phyloP scores from a whole-genome alignment of 2,888 invertebrate genomes.

The Saturnia pavonia region DNA sequence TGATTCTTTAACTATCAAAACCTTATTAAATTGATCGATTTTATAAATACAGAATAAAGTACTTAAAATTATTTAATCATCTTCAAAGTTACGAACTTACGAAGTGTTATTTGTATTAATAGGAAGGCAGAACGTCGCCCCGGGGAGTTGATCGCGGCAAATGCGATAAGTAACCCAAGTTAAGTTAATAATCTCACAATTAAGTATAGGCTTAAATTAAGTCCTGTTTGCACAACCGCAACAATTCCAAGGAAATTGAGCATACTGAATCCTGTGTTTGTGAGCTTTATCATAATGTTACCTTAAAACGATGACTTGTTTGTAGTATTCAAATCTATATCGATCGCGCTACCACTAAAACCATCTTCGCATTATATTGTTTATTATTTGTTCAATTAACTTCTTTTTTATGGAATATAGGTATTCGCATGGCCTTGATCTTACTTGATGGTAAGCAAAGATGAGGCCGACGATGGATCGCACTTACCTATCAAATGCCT shows the following conservation, averaged over 20 bases:
- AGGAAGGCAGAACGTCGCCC: slow-evolving; percentile 12
- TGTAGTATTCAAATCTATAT: background rate
- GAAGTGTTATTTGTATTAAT: slow-evolving; percentile 12
- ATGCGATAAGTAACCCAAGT: slow-evolving; percentile 15
- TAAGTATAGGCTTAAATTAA: slow-evolving; percentile 14
- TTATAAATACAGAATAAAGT: slow-evolving; percentile 5
- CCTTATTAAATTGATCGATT: background rate
- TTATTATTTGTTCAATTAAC: too few species aligned
- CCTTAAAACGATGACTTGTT: too few species aligned
- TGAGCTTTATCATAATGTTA: slow-evolving; percentile 1
- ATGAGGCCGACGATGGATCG: too few species aligned
- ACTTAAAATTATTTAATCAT: slow-evolving; percentile 1
- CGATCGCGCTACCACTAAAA: too few species aligned
- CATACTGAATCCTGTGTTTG: background rate
- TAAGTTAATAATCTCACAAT: slow-evolving; percentile 13
- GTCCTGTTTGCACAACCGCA: slow-evolving; percentile 12
- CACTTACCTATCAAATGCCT: too few species aligned
- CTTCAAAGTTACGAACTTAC: slow-evolving; percentile 8
- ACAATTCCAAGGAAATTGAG: slow-evolving; percentile 2
- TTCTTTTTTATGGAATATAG: too few species aligned
- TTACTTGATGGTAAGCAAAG: too few species aligned
- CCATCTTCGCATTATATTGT: too few species aligned
- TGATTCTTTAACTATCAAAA: too few species aligned
- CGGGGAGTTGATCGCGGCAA: slow-evolving; percentile 16
- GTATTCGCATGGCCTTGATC: too few species aligned